These are phyloP conservation scores for Pseudopodoces humilis DNA, from an alignment of 2,113 vertebrate species.

Conservation along the genomic window DNA sequence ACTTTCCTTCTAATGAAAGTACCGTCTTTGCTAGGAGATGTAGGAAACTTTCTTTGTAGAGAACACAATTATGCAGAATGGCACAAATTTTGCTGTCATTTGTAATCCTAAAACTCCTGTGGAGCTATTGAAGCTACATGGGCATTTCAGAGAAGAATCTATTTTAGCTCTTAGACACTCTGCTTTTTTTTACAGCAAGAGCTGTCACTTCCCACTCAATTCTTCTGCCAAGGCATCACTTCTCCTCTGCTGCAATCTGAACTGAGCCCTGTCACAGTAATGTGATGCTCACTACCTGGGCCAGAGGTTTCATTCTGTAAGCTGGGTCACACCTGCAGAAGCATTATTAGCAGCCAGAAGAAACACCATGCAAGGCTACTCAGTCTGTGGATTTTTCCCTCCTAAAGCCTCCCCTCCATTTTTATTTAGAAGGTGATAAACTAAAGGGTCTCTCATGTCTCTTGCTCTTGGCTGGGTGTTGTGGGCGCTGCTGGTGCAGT, in stretches of 20 bases:
- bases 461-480: not conserved
- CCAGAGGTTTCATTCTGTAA: not conserved
- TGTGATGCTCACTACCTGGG: not conserved
- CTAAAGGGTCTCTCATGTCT: not conserved
- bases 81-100: slow-evolving; percentile 63
- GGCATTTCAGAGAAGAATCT: slow-evolving; percentile 43
- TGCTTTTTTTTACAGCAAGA: slow-evolving; percentile 35
- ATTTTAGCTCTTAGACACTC: slow-evolving; percentile 39
- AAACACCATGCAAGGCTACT: not conserved
- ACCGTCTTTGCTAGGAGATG: not conserved
- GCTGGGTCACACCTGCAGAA: not conserved
- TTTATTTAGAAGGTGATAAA: not conserved
- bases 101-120: slow-evolving; percentile 49
- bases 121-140: slow-evolving; percentile 49
- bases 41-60: slow-evolving; percentile 33
- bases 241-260: not conserved
- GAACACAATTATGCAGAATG: slow-evolving; percentile 54
- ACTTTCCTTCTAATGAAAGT: slow-evolving; percentile 50
- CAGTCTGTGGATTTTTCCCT: not conserved
- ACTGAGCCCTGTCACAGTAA: not conserved
- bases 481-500: not conserved
- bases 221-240: slow-evolving; percentile 22
- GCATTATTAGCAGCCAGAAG: not conserved
- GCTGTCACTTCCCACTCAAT: slow-evolving; percentile 62
- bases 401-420: not conserved